Base-by-base conservation (phyloP, 2,888 invertebrate species). In the Caenorhabditis virilis region DNA sequence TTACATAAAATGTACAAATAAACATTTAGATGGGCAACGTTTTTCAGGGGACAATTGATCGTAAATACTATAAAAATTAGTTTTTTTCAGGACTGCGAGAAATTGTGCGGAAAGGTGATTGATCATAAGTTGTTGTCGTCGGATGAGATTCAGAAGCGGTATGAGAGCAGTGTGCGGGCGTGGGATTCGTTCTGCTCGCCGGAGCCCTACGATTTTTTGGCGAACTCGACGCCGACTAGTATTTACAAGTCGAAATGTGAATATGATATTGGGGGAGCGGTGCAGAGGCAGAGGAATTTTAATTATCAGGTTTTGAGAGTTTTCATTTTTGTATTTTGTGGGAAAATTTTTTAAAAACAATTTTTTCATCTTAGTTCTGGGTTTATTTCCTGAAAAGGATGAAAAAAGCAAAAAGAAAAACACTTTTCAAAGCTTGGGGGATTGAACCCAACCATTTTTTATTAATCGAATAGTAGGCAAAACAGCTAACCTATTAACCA, bases 281-380 rank as follows among this genome's bases (percentile, higher is more conserved):
- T 84, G 3, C 75, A 79, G 39, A 73, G 86, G 42, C 86, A 86
- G 73, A 75, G 83, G 51, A 84, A 84, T 39, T 86, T 86, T 77
- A 85, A 83, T 67, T 86, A 86, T 77, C 86, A 86, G 78, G 85
- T 67, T 27, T 9, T 41, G 23, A 6, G 9, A 13, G 9, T 27
- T n/a, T 6, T 27, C 27, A 4, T 42, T 23, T 26, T 15, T 27
- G n/a, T n/a, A 23, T 23, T 51, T 35, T 42, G 38, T 45, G 6
- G 48, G 47, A 43, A 30, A 30, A 30, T 6, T 30, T 48, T 22
- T 11, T 43, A 56, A 51, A 58, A 53, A 53, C 6, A n/a, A n/a
- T n/a, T n/a, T n/a, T n/a, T n/a, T n/a, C n/a, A n/a, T n/a, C n/a
- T n/a, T n/a, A n/a, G n/a, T n/a, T n/a, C n/a, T n/a, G n/a, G n/a